phyloP scores from a whole-genome alignment of 2,113 vertebrate species.

The Apaloderma vittatum region DNA sequence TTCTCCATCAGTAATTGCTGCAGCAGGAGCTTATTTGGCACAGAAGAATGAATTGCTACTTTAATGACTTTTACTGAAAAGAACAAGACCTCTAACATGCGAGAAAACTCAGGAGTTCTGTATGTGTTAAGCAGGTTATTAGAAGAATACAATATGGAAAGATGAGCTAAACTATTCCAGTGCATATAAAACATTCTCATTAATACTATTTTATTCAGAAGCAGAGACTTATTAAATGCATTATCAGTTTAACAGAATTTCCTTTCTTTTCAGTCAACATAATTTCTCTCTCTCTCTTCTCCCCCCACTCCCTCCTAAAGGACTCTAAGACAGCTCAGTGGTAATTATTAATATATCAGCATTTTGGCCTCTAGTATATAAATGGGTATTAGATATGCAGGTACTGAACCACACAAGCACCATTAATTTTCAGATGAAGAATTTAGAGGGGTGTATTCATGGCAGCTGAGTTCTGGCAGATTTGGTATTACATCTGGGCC shows the following conservation, averaged over 20 bases:
- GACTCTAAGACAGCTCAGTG: not conserved
- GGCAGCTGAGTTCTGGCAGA: not conserved
- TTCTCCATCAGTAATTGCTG: not conserved
- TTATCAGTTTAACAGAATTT: not conserved
- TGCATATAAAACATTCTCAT: not conserved
- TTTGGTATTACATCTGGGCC: not conserved
- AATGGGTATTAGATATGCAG: not conserved
- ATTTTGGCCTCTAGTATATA: not conserved
- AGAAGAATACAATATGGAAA: not conserved
- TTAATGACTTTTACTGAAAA: not conserved
- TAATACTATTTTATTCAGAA: not conserved
- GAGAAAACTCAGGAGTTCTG: not conserved
- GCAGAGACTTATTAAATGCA: not conserved
- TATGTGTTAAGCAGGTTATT: not conserved
- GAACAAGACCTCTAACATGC: not conserved
- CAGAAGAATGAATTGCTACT: not conserved
- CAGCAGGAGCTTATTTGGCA: not conserved
- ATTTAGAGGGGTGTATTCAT: not conserved
- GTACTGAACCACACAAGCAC: constrained; percentile 1
- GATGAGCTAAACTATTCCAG: not conserved
- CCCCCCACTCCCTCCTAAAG: not conserved
- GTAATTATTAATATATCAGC: not conserved
- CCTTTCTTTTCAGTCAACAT: not conserved
- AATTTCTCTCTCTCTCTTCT: not conserved
- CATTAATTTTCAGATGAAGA: constrained; percentile 16